phyloP scores from a whole-genome alignment of 2,113 vertebrate species.

The Rafetus swinhoei region DNA sequence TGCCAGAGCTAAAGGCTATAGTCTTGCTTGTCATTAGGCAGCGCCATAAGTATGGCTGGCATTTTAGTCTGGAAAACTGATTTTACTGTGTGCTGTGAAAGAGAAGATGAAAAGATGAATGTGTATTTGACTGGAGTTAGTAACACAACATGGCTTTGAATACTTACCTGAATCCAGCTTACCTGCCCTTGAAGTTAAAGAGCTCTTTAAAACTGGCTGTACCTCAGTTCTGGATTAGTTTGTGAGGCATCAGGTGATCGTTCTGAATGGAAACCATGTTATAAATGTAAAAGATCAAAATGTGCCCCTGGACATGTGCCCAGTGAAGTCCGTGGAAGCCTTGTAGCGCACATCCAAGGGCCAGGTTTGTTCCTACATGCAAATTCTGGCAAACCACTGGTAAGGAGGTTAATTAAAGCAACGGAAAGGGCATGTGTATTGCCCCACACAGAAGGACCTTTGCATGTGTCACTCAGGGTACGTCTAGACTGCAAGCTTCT shows the following conservation, averaged over 20 bases:
- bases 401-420: background rate
- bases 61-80: background rate
- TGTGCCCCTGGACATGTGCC: background rate
- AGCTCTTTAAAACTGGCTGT: background rate
- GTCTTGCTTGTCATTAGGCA: conserved; percentile 5
- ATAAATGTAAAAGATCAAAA: background rate
- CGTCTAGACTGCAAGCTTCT: no score
- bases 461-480: no score
- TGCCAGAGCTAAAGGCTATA: background rate
- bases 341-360: background rate
- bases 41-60: background rate
- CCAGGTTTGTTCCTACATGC: background rate
- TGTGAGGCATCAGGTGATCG: background rate
- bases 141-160: no score
- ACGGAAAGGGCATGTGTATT: background rate
- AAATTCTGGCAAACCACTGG: background rate
- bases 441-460: background rate
- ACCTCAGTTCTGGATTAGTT: background rate
- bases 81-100: no score
- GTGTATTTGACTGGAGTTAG: no score
- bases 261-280: background rate
- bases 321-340: background rate
- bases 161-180: background rate
- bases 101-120: no score
- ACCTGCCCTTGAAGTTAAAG: background rate